These are phyloP conservation scores for Synergus itoensis DNA, from an alignment of 2,888 invertebrate genomes.

Conservation along the genomic window DNA sequence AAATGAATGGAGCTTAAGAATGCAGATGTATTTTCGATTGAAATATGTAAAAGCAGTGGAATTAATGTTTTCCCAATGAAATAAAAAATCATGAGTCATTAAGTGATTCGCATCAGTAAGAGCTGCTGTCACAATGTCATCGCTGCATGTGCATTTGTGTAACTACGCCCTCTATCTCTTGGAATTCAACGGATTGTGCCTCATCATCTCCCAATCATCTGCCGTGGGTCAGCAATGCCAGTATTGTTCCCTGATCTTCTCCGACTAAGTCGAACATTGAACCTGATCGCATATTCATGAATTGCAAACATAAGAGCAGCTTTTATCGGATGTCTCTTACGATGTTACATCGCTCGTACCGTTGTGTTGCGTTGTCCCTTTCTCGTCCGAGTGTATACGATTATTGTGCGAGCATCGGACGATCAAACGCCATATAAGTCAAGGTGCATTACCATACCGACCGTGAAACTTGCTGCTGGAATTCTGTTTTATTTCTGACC, in stretches of 20 bases:
- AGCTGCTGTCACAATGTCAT: background rate
- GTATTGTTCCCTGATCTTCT: slow-evolving; percentile 29
- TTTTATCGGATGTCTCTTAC: slow-evolving; percentile 44
- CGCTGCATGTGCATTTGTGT: background rate
- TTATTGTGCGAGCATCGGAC: slow-evolving; percentile 46
- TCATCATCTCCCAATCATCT: background rate
- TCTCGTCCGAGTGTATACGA: slow-evolving; percentile 26
- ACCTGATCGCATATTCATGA: slow-evolving; percentile 59
- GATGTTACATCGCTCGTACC: slow-evolving; percentile 47
- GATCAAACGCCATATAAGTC: slow-evolving; percentile 47
- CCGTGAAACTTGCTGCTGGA: slow-evolving; percentile 46
- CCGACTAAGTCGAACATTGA: slow-evolving; percentile 48
- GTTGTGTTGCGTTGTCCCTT: slow-evolving; percentile 34
- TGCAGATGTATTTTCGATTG: background rate
- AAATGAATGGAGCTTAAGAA: no score
- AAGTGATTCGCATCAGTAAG: background rate
- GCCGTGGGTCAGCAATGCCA: slow-evolving; percentile 4
- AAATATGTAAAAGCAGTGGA: background rate
- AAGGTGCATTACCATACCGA: slow-evolving; percentile 42
- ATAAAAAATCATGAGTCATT: background rate
- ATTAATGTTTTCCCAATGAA: background rate
- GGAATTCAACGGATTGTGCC: background rate
- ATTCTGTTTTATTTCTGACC: slow-evolving; percentile 46
- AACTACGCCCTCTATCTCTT: background rate
- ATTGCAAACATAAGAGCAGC: slow-evolving; percentile 40